Conservation (phyloP, 2,888 invertebrate species). For the Bellardia pandia region DNA sequence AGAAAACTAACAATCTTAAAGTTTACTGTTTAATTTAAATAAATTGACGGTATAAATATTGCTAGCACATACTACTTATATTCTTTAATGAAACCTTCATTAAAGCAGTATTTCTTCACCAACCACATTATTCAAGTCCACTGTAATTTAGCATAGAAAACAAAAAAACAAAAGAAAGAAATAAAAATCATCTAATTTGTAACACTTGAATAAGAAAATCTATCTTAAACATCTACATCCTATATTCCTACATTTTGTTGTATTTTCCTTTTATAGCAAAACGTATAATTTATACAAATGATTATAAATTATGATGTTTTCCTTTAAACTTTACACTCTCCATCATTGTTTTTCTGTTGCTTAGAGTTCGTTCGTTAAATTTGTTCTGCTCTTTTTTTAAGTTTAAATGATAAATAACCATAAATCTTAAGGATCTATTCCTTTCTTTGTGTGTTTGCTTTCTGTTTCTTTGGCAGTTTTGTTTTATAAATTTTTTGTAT, state of each 20-base stretch:
- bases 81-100: too few relatives aligned
- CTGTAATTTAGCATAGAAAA: neutral
- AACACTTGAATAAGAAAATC: neutral
- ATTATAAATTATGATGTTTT: slow-evolving; percentile 61
- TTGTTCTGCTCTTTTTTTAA: neutral
- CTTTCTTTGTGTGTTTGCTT: neutral
- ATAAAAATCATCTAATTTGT: slow-evolving; percentile 14
- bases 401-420: slow-evolving; percentile 48
- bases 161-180: too few relatives aligned
- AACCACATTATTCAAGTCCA: neutral
- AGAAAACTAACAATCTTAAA: too few relatives aligned
- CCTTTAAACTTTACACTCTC: slow-evolving; percentile 51
- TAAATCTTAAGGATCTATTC: slow-evolving; percentile 26
- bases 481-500: neutral
- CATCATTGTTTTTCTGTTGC: slow-evolving; percentile 25
- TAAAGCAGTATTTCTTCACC: too few relatives aligned
- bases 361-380: neutral
- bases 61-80: too few relatives aligned
- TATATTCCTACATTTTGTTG: neutral
- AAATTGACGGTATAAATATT: too few relatives aligned
- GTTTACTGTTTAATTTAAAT: too few relatives aligned
- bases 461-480: neutral
- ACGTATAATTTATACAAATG: slow-evolving; percentile 51
- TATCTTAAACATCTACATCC: neutral
- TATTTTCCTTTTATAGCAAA: slow-evolving; percentile 3